These are phyloP conservation scores for Branchipolynoe longqiensis DNA, from an alignment of 2,888 invertebrate species.

Conservation along the genomic window DNA sequence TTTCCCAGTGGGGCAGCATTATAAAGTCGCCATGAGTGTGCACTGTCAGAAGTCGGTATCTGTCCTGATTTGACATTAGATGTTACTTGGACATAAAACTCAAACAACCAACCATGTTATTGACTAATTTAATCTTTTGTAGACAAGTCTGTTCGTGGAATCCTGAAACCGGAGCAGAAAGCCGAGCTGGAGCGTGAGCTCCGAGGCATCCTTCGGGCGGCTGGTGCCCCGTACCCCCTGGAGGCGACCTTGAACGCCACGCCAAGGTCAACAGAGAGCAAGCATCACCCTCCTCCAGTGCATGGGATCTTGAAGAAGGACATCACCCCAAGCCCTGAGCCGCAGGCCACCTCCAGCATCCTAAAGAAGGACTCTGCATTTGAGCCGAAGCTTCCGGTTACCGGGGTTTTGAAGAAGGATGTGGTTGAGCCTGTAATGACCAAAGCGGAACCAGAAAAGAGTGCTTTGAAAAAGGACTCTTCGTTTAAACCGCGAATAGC, in stretches of 20 bases:
- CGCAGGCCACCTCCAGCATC: neutral
- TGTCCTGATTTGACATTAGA: too few relatives aligned
- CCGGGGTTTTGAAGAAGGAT: conserved; percentile 25
- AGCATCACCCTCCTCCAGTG: conserved; percentile 7
- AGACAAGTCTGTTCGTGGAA: conserved; percentile 58
- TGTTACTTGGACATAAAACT: too few relatives aligned
- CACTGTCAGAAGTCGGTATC: too few relatives aligned
- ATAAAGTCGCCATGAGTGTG: too few relatives aligned
- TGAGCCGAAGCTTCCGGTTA: neutral
- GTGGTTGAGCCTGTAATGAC: neutral
- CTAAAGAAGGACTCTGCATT: conserved; percentile 33
- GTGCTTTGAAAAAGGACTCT: conserved; percentile 14
- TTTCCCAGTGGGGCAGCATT: too few relatives aligned
- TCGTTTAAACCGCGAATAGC: neutral
- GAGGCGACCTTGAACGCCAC: conserved; percentile 2
- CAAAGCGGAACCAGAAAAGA: neutral
- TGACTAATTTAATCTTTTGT: neutral
- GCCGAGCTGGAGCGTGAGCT: conserved; percentile 38
- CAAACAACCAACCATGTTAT: too few relatives aligned
- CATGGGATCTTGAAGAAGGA: neutral
- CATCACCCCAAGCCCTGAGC: neutral
- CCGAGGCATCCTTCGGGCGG: conserved; percentile 58
- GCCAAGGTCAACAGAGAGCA: too few relatives aligned
- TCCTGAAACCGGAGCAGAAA: conserved; percentile 59
- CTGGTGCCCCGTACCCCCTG: conserved; percentile 38